A percentile compares a stretch with the other conserved stretches of the same genome.
Conservation (phyloP, 2,888 invertebrate species). For the Calliscelio sp. region DNA sequence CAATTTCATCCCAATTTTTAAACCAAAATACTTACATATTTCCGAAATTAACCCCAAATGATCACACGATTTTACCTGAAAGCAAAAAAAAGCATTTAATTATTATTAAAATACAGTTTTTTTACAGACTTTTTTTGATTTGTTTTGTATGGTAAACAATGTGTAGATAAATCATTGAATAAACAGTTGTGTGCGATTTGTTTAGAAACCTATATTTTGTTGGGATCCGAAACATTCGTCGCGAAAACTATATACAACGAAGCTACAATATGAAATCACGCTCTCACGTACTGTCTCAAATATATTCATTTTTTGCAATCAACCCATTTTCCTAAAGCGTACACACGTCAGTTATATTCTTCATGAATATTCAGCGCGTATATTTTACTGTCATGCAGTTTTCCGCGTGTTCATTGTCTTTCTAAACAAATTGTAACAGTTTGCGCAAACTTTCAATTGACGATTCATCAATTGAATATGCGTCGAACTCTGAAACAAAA, state of each 20-base stretch:
- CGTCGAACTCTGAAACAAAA: not conserved
- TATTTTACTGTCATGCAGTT: constrained; percentile 67
- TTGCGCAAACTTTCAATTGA: constrained; percentile 61
- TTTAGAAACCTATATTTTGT: constrained; percentile 54
- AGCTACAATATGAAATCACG: constrained; percentile 46
- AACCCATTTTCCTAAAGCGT: constrained; percentile 62
- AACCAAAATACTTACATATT: no score
- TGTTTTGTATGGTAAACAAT: no score
- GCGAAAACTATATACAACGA: constrained; percentile 25
- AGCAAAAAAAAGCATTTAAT: no score
- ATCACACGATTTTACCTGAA: no score
- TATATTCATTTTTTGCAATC: constrained; percentile 66
- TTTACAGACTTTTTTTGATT: no score
- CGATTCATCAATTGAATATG: constrained; percentile 57
- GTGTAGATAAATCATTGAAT: no score
- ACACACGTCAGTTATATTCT: constrained; percentile 65
- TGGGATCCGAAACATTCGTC: constrained; percentile 24
- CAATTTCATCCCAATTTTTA: no score
- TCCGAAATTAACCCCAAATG: no score
- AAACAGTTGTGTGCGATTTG: no score
- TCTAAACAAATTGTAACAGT: constrained; percentile 65
- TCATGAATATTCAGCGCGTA: constrained; percentile 62
- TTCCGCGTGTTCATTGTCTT: constrained; percentile 59
- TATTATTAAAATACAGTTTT: no score
- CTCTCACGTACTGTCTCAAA: constrained; percentile 37